Evolutionary conservation across 2,888 invertebrate species (phyloP).

Genomic region (Ypsolopha scabrella): DNA sequence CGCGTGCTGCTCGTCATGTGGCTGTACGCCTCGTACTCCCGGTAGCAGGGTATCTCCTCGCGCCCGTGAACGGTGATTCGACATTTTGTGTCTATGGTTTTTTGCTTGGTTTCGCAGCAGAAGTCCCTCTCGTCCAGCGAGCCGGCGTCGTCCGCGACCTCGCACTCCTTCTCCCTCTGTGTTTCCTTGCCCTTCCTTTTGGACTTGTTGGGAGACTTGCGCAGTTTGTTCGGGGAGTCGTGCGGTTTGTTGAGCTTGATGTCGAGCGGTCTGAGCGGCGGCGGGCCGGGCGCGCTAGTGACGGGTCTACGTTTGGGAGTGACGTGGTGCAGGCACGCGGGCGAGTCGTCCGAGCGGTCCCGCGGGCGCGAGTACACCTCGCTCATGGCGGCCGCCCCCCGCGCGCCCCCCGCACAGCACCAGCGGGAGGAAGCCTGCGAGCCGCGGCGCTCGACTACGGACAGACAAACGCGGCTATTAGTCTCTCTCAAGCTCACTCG

Average conservation of each 20-base stretch:
- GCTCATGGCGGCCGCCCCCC: conserved; percentile 56
- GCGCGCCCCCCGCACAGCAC: conserved; percentile 9
- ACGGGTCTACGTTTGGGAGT: conserved; percentile 18
- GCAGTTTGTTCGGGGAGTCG: neutral
- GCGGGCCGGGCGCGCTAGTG: conserved; percentile 9
- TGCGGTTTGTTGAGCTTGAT: conserved; percentile 10
- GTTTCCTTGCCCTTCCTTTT: neutral
- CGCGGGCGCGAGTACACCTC: conserved; percentile 69
- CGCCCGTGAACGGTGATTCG: conserved; percentile 69
- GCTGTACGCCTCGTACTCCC: conserved; percentile 22
- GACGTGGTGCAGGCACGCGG: conserved; percentile 61
- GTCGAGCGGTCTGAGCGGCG: conserved; percentile 14
- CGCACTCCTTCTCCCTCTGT: conserved; percentile 43
- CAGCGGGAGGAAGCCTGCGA: conserved; percentile 26
- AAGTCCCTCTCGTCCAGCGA: conserved; percentile 33
- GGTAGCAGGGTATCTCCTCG: conserved; percentile 75
- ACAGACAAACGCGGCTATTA: conserved; percentile 8
- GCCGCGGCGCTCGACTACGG: conserved; percentile 13
- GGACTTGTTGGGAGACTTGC: neutral
- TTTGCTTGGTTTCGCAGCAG: conserved; percentile 9
- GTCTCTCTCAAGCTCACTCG: too few relatives aligned
- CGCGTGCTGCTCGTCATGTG: neutral
- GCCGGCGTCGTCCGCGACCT: conserved; percentile 66
- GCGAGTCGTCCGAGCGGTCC: conserved; percentile 41
- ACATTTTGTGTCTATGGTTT: conserved; percentile 24